These are phyloP conservation scores for Himalopsyche phryganea DNA, from an alignment of 1,140 invertebrate species.

Conservation along the genomic window DNA sequence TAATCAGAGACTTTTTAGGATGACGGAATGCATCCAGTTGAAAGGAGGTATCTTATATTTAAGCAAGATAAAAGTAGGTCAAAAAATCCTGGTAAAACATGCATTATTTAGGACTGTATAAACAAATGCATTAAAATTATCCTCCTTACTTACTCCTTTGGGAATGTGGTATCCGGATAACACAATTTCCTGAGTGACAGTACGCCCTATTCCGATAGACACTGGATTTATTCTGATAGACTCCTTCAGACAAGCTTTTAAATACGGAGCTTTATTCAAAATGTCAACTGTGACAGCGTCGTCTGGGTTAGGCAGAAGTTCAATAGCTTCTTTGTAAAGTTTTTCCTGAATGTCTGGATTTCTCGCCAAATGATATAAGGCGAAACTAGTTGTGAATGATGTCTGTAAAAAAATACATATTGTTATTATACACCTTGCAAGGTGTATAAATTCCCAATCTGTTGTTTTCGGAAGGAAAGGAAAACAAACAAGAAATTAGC, in stretches of 20 bases:
- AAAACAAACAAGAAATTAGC: no score
- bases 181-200: conserved; percentile 69
- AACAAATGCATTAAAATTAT: no score
- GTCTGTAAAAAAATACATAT: conserved; percentile 60
- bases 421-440: no score
- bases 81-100: no score
- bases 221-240: conserved; percentile 79
- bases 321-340: conserved; percentile 62
- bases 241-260: conserved; percentile 81
- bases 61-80: no score
- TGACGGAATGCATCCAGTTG: no score
- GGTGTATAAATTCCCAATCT: no score
- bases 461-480: no score
- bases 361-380: conserved; percentile 74
- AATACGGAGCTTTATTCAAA: conserved; percentile 65
- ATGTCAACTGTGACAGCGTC: conserved; percentile 55
- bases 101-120: no score
- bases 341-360: conserved; percentile 72
- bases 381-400: conserved; percentile 73
- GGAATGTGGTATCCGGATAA: conserved; percentile 83
- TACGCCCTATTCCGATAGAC: conserved; percentile 75
- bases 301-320: conserved; percentile 53
- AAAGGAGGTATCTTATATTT: no score
- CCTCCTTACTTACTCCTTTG: conserved; percentile 68
- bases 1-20: no score